Base-by-base conservation (phyloP, 2,797 vertebrate species). In the Ammospiza maritima region DNA sequence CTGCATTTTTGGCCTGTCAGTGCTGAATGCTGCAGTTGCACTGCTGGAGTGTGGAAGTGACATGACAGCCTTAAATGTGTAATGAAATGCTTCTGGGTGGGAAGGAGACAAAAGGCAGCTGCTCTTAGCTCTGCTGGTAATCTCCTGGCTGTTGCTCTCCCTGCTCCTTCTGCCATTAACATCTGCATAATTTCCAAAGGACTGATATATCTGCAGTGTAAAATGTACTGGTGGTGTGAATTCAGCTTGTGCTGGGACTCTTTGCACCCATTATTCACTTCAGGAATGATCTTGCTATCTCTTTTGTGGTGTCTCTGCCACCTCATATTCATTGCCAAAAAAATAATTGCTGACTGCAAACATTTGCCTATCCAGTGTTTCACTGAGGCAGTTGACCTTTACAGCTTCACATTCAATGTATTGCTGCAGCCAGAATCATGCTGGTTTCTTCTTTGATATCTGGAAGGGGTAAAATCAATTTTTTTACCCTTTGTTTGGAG, bases 391-490 rank as follows among this genome's bases (percentile, higher is more conserved):
- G 30, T 3, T 91, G 89, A 77, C 53, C 40, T 94, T 76, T 64
- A 57, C 21, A 67, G 26, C 32, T 90, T 85, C 57, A 32, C 38
- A 47, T 85, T 74, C 42, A 74, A 27, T 26, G 65, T 44, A 34
- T 6, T 64, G 40, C 5, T 72, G 57, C 38, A 54, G 25, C 15
- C 13, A 90, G 47, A n/a, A 80, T 89, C 78, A 56, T 51, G 42
- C 38, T 78, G 65, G 6, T 48, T 89, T 40, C 27, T 71, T 90
- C 71, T 94, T 76, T 85, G 72, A 56, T 94, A 87, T 58, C 40
- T 90, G 51, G 42, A 92, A 90, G 74, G 45, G 29, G 16, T 69
- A 92, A 94, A 94, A 93, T 90, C 6, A 79, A 74, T 86, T 85
- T 26, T 38, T 71, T 76, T 89, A 19, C 34, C 42, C 67, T 83